Evolutionary conservation across 2,113 vertebrate genomes (phyloP), one percentile per base, ranked within the genome.

Genomic region (Podarcis raffonei): DNA sequence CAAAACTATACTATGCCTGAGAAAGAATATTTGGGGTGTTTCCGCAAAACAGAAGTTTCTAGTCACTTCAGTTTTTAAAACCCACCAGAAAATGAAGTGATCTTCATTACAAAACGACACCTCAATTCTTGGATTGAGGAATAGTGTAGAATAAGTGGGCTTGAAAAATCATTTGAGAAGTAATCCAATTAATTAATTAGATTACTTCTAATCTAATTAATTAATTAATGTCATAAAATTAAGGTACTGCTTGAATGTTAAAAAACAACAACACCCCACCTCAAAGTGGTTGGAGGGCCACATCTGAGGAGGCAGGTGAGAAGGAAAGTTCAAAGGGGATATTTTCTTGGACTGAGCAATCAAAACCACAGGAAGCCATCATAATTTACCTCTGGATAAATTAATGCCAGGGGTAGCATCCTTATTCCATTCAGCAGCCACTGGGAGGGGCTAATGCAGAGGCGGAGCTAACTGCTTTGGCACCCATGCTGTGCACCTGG

Each of bases 1-100:
- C 11, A 2, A 53, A 27, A 1, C 18, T 12, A 0, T 0, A 0
- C 42, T 48, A 12, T 81, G 12, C 27, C 32, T 57, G 42, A 8
- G 39, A 23, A 79, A 48, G 62, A 8, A 27, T 76, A 0, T 74
- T 87, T 65, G 2, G 32, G 0, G 27, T 8, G 59, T 62, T 86
- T 79, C 53, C 27, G 39, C 2, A 0, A 53, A 16, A 53, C 11
- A 53, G 48, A 53, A 11, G 48, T 27, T 57, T 80, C 53, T 32
- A 59, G 6, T n/a, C 27, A 11, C 30, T 59, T 32, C 48, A n/a
- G 16, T n/a, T 27, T 80, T 13, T 80, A 59, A 80, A 78, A 27
- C 25, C 11, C 25, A 48, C 5, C 76, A 78, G 23, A 78, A 78
- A 78, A 23, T 78, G 39, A 48, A 53, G 48, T 53, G 48, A 53